Evolutionary conservation across 2,113 vertebrate species (phyloP).

Genomic region (Tragelaphus imberbis): DNA sequence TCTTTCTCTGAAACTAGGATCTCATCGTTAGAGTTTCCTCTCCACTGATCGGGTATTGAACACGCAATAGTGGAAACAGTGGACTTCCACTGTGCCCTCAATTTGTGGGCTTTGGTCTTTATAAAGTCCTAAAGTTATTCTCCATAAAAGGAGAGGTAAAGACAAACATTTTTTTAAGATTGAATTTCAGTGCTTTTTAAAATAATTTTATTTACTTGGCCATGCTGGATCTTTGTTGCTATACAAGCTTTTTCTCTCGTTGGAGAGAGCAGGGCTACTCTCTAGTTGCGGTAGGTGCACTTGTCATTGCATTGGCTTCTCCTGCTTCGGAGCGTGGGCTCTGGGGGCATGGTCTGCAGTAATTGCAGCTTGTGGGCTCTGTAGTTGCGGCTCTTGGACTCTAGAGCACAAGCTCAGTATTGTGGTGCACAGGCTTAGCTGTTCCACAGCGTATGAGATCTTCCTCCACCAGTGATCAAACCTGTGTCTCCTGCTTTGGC

Average conservation of each 20-base stretch:
- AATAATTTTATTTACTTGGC: neutral
- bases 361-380: neutral
- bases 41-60: neutral
- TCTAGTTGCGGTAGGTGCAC: fast-evolving
- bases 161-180: neutral
- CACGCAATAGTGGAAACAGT: neutral
- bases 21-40: neutral
- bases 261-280: neutral
- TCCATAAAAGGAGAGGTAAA: neutral
- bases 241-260: neutral
- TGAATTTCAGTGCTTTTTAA: neutral
- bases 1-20: neutral
- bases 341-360: neutral
- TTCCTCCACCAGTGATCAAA: neutral
- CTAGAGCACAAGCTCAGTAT: neutral
- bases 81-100: neutral
- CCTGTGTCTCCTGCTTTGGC: neutral
- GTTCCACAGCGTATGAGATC: neutral
- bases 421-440: neutral
- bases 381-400: neutral
- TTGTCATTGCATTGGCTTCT: neutral
- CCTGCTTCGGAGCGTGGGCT: neutral
- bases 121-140: neutral
- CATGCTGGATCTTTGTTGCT: neutral
- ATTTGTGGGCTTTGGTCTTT: neutral